phyloP scores from a whole-genome alignment of 2,113 vertebrate genomes.

The Scomber scombrus region DNA sequence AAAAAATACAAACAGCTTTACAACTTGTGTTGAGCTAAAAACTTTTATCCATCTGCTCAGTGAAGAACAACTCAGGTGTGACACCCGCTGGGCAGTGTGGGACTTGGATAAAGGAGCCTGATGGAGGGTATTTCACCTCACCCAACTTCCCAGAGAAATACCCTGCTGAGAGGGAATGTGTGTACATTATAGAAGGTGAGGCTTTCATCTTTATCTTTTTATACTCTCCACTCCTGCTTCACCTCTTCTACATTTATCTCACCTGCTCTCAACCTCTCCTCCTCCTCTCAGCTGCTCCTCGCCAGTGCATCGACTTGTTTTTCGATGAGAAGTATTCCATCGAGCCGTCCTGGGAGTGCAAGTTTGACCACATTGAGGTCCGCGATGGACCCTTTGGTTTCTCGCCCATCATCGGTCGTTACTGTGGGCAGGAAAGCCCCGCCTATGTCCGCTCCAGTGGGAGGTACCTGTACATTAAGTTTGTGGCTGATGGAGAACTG shows the following conservation, averaged over 20 bases:
- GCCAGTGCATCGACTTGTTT: constrained; percentile 96
- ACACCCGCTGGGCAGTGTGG: constrained; percentile 94
- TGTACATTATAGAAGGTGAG: constrained; percentile 99
- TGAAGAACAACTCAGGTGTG: constrained; percentile 92
- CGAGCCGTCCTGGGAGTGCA: constrained; percentile 98
- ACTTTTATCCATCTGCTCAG: constrained; percentile 73
- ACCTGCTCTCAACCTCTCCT: not conserved
- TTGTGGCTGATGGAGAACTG: constrained; percentile 96
- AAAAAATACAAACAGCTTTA: not conserved
- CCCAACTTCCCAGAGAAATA: constrained; percentile 98
- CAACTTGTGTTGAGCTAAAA: not conserved
- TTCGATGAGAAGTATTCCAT: constrained; percentile 97
- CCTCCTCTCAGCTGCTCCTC: constrained; percentile 82
- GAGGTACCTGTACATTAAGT: constrained; percentile 98
- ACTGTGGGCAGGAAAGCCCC: constrained; percentile 95
- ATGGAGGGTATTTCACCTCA: constrained; percentile 95
- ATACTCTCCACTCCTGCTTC: not conserved
- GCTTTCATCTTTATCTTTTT: not conserved
- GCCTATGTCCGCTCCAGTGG: constrained; percentile 95
- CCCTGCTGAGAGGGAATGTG: constrained; percentile 94
- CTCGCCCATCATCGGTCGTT: constrained; percentile 97
- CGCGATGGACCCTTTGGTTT: constrained; percentile 97
- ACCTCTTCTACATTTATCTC: not conserved
- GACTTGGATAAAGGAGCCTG: constrained; percentile 93
- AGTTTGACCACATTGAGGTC: constrained; percentile 99